phyloP scores from a whole-genome alignment of 2,888 invertebrate species.

The Campoplex capitator region DNA sequence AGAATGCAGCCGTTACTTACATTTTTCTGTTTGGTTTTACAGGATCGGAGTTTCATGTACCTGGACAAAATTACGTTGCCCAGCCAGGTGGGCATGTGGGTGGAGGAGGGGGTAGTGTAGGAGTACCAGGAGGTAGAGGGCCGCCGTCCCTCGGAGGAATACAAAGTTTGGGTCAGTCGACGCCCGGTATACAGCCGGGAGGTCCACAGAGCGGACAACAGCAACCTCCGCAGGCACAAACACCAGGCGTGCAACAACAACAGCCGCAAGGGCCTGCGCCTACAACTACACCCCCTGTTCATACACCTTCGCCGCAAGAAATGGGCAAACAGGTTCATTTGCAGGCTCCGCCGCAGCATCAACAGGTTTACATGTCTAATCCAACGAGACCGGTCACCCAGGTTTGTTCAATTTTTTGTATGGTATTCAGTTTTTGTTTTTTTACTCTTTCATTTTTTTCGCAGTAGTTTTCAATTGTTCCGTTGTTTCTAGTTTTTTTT shows the following conservation, averaged over 20 bases:
- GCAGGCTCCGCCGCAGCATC: constrained; percentile 78
- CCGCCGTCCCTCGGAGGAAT: constrained; percentile 80
- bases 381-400: constrained; percentile 77
- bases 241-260: constrained; percentile 80
- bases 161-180: constrained; percentile 80
- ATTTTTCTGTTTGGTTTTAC: constrained; percentile 48
- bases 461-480: not conserved
- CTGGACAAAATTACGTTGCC: constrained; percentile 82
- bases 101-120: constrained; percentile 81
- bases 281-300: constrained; percentile 80
- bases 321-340: constrained; percentile 83
- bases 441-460: not conserved
- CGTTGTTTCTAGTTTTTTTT: not conserved
- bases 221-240: constrained; percentile 72
- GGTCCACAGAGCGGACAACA: constrained; percentile 77
- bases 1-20: not conserved
- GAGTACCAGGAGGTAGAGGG: constrained; percentile 81
- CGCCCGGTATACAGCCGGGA: constrained; percentile 80
- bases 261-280: constrained; percentile 80
- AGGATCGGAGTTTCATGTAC: constrained; percentile 83
- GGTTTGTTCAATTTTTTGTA: constrained; percentile 70
- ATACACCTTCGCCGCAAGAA: constrained; percentile 80
- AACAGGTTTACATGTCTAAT: constrained; percentile 78
- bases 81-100: constrained; percentile 84
- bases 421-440: too few relatives aligned